Conservation (phyloP, 2,113 vertebrate species). For the Oncorhynchus nerka region DNA sequence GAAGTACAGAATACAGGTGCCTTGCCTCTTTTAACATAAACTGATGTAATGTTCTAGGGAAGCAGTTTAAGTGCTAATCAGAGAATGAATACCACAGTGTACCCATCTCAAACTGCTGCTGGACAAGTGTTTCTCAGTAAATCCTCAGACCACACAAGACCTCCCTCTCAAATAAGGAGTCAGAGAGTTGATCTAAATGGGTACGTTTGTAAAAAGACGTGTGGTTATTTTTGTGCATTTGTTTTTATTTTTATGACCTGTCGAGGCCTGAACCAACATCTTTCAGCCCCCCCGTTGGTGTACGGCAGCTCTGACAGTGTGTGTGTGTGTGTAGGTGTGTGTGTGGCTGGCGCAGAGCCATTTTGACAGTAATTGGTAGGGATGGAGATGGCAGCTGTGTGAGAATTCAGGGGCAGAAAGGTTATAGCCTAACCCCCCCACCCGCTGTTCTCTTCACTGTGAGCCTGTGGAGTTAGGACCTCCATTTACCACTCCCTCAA, state of each 20-base stretch:
- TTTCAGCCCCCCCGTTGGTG: background rate
- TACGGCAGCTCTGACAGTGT: background rate
- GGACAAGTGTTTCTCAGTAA: conserved; percentile 18
- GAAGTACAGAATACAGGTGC: no score
- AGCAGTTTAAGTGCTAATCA: conserved; percentile 18
- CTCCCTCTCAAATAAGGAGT: background rate
- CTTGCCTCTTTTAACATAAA: conserved; percentile 4
- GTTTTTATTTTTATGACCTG: background rate
- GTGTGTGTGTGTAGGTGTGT: background rate
- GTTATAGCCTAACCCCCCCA: conserved; percentile 47
- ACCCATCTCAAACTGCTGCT: conserved; percentile 23
- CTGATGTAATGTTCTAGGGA: conserved; percentile 16
- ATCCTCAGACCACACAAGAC: conserved; percentile 29
- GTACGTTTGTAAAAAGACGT: background rate
- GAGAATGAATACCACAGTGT: conserved; percentile 21
- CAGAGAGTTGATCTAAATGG: background rate
- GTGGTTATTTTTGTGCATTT: conserved; percentile 10
- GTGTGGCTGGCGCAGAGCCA: background rate
- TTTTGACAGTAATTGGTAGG: conserved; percentile 56
- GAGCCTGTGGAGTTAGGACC: background rate
- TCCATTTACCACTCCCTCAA: background rate
- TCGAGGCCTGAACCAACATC: background rate
- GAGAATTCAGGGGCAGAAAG: conserved; percentile 44
- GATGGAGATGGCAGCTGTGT: conserved; percentile 56
- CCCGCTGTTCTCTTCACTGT: conserved; percentile 21